Conservation (phyloP, 1,140 invertebrate species). For the Melanaphis sacchari region DNA sequence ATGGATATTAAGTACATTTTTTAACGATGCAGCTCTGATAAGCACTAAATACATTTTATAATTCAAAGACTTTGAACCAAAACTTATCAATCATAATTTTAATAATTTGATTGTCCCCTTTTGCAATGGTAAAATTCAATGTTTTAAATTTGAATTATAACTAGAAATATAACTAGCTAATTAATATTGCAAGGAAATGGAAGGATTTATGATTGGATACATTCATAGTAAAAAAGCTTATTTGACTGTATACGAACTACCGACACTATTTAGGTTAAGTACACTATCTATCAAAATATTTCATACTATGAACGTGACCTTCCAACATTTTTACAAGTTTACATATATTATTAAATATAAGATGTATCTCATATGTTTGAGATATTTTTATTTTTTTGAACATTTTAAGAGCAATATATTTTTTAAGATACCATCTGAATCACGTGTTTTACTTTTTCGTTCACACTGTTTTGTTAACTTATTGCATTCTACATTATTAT, state of each 20-base stretch:
- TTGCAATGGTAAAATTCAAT: not conserved
- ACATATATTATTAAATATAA: conserved; percentile 2
- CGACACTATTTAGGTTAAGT: not conserved
- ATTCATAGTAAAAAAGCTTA: not conserved
- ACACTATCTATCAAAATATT: not conserved
- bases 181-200: not conserved
- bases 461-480: not conserved
- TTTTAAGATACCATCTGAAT: conserved; percentile 18
- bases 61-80: not conserved
- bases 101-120: not conserved
- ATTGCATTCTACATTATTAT: not conserved
- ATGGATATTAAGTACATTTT: not conserved
- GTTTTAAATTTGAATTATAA: not conserved
- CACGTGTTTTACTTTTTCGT: not conserved
- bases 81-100: conserved; percentile 6
- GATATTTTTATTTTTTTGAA: conserved; percentile 6
- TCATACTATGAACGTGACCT: not conserved
- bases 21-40: not conserved
- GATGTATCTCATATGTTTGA: conserved; percentile 19
- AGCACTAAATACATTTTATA: not conserved
- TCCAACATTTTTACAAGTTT: conserved; percentile 1
- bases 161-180: not conserved
- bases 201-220: not conserved
- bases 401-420: not conserved
- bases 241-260: not conserved